Evolutionary conservation across 92 coral and sea anemone genomes (phyloP).

Genomic region (Umimayanthus kanabou): DNA sequence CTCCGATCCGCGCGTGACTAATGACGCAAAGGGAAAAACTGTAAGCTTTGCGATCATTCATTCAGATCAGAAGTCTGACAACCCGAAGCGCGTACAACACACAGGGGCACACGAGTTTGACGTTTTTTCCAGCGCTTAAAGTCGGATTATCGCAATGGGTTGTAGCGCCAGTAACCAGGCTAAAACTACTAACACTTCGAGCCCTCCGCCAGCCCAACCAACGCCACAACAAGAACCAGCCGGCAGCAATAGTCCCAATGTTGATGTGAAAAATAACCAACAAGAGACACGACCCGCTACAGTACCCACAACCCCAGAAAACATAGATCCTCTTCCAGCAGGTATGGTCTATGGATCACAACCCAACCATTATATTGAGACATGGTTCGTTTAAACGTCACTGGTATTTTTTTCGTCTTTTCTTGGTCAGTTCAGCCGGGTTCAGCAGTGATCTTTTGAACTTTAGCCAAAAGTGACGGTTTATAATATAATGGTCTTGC

Average conservation of each 20-base stretch:
- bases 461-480: not conserved
- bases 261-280: constrained; percentile 2
- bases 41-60: constrained; percentile 24
- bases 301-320: not conserved
- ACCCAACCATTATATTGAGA: not conserved
- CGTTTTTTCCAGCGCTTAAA: constrained; percentile 4
- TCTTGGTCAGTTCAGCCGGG: not conserved
- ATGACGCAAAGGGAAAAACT: not conserved
- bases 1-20: constrained; percentile 28
- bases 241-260: not conserved
- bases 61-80: not conserved
- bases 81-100: not conserved
- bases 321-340: not conserved
- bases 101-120: not conserved
- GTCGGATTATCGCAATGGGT: constrained; percentile 63
- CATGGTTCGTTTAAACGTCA: not conserved
- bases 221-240: constrained; percentile 15
- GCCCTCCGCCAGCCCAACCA: constrained; percentile 40
- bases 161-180: constrained; percentile 78
- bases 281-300: not conserved
- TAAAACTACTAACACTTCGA: constrained; percentile 35
- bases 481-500: not conserved
- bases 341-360: constrained; percentile 18
- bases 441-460: constrained; percentile 26
- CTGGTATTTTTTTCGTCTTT: constrained; percentile 8